Percentiles rank a stretch among this genome's conserved stretches.
phyloP scores from a whole-genome alignment of 2,113 vertebrate species.

The Hystrix brachyura region DNA sequence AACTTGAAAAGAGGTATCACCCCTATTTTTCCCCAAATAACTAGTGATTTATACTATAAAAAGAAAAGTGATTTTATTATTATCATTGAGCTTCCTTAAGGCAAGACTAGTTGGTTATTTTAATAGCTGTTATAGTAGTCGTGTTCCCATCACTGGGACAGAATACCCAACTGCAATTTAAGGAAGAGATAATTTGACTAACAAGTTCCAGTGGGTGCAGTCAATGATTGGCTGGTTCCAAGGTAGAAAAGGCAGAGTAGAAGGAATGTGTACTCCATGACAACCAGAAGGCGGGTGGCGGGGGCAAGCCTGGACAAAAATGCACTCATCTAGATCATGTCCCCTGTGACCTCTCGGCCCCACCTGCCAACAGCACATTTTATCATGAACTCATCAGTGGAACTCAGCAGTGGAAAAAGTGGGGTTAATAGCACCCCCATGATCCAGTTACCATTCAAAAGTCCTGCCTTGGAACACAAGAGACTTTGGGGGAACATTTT shows the following conservation, averaged over 20 bases:
- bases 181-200: not conserved
- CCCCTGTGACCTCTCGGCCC: not conserved
- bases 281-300: no score
- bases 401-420: not conserved
- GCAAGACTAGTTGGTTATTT: slow-evolving; percentile 23
- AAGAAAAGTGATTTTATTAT: not conserved
- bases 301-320: not conserved
- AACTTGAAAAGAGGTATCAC: not conserved
- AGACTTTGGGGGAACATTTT: not conserved
- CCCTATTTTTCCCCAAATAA: not conserved
- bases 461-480: not conserved
- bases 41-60: not conserved
- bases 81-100: slow-evolving; percentile 29
- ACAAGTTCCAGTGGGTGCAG: not conserved
- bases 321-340: not conserved
- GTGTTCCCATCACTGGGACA: no score
- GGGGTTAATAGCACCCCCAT: not conserved
- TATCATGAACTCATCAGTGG: not conserved
- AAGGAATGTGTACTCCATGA: not conserved
- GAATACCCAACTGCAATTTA: not conserved
- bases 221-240: not conserved
- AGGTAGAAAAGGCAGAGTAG: not conserved
- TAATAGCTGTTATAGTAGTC: not conserved
- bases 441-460: not conserved
- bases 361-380: not conserved